These are phyloP conservation scores for Eremobia ochroleuca DNA, from an alignment of 2,888 invertebrate species.

Conservation along the genomic window DNA sequence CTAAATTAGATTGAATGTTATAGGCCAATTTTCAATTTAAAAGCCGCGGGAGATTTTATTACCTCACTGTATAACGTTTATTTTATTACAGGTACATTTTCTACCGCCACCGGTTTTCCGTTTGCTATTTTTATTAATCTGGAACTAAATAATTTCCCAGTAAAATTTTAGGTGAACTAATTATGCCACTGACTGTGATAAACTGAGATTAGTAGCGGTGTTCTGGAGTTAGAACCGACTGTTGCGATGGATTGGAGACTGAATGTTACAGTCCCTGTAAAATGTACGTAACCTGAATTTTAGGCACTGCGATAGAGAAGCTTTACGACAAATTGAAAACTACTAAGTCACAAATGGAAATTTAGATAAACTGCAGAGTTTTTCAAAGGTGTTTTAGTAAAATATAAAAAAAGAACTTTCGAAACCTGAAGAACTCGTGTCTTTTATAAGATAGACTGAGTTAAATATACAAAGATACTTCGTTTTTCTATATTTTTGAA, in stretches of 20 bases:
- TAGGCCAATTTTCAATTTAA: conserved; percentile 62
- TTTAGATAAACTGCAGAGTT: conserved; percentile 30
- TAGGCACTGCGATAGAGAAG: conserved; percentile 22
- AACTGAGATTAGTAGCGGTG: conserved; percentile 63
- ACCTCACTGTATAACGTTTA: conserved; percentile 50
- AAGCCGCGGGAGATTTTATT: conserved; percentile 59
- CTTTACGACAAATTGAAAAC: conserved; percentile 55
- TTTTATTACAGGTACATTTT: conserved; percentile 62
- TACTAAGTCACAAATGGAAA: conserved; percentile 30
- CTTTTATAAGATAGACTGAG: not conserved
- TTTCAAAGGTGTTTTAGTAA: conserved; percentile 16
- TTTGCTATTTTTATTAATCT: conserved; percentile 59
- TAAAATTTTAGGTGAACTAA: conserved; percentile 64
- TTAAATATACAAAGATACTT: not conserved
- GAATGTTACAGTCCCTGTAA: conserved; percentile 56
- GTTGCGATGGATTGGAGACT: conserved; percentile 54
- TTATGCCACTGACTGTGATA: conserved; percentile 61
- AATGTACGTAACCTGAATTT: conserved; percentile 62
- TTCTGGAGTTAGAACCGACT: conserved; percentile 47
- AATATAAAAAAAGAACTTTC: not conserved
- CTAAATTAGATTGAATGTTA: conserved; percentile 60
- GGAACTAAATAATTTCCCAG: conserved; percentile 62
- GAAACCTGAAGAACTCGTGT: not conserved
- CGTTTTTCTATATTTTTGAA: not conserved
- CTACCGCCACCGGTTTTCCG: conserved; percentile 26